These are phyloP conservation scores for Nomada fabriciana DNA, from an alignment of 2,888 invertebrate species.

Conservation along the genomic window DNA sequence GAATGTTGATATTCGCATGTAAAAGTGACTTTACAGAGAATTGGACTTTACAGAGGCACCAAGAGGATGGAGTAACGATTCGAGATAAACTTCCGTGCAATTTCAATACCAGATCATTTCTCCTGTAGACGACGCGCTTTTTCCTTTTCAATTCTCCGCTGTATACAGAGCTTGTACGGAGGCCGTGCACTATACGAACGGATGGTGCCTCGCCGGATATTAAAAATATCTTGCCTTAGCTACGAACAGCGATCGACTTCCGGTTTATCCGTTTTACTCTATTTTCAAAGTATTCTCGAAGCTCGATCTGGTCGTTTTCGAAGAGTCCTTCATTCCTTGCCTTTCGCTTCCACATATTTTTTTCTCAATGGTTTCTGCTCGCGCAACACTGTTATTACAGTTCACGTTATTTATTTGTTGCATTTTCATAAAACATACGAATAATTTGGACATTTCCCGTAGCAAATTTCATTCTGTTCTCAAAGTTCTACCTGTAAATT, in stretches of 20 bases:
- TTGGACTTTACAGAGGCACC: slow-evolving; percentile 29
- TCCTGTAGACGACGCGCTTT: slow-evolving; percentile 35
- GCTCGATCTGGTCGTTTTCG: slow-evolving; percentile 45
- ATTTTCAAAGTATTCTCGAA: slow-evolving; percentile 43
- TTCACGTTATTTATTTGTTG: neutral
- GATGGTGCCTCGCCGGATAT: slow-evolving; percentile 75
- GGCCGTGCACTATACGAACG: slow-evolving; percentile 32
- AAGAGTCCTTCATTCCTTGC: neutral
- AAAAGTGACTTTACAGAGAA: neutral
- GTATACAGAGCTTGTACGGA: slow-evolving; percentile 9
- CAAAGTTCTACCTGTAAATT: slow-evolving; percentile 7
- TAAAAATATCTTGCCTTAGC: slow-evolving; percentile 78
- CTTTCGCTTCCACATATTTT: neutral
- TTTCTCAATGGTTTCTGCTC: neutral
- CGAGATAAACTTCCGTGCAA: slow-evolving; percentile 65
- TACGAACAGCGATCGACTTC: slow-evolving; percentile 75
- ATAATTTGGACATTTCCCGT: neutral
- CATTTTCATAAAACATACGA: neutral
- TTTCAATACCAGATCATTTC: slow-evolving; percentile 69
- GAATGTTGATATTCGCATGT: too few relatives aligned
- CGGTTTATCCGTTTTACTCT: slow-evolving; percentile 62
- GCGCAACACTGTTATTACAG: neutral
- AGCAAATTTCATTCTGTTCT: slow-evolving; percentile 2
- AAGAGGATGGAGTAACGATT: slow-evolving; percentile 24
- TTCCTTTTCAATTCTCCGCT: neutral